These are phyloP conservation scores for Callyntrura guangdongensis DNA, from an alignment of 2,888 invertebrate genomes.

Conservation along the genomic window DNA sequence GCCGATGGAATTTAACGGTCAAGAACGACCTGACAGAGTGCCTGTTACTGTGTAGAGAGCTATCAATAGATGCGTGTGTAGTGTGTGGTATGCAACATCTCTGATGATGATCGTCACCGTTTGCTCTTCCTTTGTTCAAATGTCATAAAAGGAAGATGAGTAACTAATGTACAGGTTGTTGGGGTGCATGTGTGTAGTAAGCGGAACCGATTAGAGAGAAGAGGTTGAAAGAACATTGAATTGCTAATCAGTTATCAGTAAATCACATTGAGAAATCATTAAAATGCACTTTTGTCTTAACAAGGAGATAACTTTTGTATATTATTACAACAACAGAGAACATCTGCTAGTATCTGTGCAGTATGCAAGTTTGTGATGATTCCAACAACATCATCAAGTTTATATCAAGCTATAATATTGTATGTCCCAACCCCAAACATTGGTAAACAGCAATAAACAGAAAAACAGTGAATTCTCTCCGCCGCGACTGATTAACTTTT, in stretches of 20 bases:
- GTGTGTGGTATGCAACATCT: background rate
- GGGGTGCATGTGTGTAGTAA: conserved; percentile 24
- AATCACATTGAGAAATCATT: conserved; percentile 57
- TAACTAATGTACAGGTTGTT: background rate
- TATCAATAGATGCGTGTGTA: too few species aligned
- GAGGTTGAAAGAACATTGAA: conserved; percentile 52
- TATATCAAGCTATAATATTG: background rate
- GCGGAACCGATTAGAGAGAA: conserved; percentile 62
- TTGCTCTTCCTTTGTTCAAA: conserved; percentile 33
- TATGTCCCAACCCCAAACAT: too few species aligned
- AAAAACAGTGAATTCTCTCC: background rate
- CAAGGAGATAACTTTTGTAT: conserved; percentile 8
- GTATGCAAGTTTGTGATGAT: background rate
- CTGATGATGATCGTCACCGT: background rate
- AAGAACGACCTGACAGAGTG: background rate
- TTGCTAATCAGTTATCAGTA: conserved; percentile 64
- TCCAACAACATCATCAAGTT: too few species aligned
- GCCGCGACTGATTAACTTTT: conserved; percentile 23
- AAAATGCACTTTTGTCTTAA: conserved; percentile 52
- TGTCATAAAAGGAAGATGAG: conserved; percentile 39
- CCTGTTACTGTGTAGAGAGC: background rate
- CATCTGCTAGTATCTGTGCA: background rate
- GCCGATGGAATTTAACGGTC: conserved; percentile 41
- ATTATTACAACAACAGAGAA: background rate
- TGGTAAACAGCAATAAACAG: background rate